phyloP scores from a whole-genome alignment of 2,888 invertebrate species.

The Orthosia gothica region DNA sequence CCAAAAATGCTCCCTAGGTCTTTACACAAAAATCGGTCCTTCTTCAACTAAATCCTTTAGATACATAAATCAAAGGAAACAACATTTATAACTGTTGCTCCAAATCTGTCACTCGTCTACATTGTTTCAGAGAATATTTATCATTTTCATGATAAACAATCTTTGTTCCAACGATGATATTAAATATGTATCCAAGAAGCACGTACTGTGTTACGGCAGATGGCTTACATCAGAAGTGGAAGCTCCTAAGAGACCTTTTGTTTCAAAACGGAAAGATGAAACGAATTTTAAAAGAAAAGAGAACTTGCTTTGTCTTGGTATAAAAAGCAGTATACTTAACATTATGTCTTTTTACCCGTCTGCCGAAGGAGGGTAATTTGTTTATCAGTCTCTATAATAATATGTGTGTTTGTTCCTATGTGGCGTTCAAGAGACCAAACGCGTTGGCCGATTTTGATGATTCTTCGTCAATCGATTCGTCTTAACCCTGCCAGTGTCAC shows the following conservation, averaged over 20 bases:
- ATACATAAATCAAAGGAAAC: neutral
- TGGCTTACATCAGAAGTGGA: slow-evolving; percentile 25
- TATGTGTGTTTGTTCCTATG: too few species aligned
- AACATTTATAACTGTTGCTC: slow-evolving; percentile 7
- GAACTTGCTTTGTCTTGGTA: slow-evolving; percentile 19
- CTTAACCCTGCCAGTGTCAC: too few species aligned
- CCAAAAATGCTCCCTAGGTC: too few species aligned
- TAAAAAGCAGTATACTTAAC: slow-evolving; percentile 19
- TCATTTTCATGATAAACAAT: slow-evolving; percentile 26
- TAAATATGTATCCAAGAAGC: slow-evolving; percentile 58
- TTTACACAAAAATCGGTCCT: neutral
- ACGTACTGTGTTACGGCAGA: slow-evolving; percentile 47
- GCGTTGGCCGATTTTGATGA: too few species aligned
- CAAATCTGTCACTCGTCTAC: slow-evolving; percentile 3
- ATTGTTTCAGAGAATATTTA: slow-evolving; percentile 34
- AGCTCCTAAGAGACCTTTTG: slow-evolving; percentile 53
- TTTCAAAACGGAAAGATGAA: slow-evolving; percentile 34
- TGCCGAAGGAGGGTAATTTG: too few species aligned
- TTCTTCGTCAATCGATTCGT: too few species aligned
- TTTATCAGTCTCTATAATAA: too few species aligned
- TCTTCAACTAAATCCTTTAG: neutral
- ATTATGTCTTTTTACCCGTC: too few species aligned
- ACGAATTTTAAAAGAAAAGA: slow-evolving; percentile 41
- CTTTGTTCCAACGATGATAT: slow-evolving; percentile 44
- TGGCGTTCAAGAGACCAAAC: too few species aligned